Evolutionary conservation across 2,888 invertebrate species (phyloP), one percentile per base, ranked within the genome.

Genomic region (Acleris literana): DNA sequence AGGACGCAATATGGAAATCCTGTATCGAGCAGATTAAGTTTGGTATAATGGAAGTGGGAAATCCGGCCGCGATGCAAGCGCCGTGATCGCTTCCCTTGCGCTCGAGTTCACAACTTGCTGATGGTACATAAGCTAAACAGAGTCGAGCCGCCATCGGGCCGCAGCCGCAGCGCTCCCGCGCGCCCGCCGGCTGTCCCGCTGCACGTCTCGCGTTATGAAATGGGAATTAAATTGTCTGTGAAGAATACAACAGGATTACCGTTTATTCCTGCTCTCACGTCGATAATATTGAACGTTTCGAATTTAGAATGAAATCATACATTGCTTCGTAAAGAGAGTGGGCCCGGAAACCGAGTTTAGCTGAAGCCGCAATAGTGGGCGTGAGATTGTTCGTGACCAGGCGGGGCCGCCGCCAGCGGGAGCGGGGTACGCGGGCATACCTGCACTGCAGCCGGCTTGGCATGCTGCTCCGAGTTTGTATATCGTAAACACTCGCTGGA

Each of bases 181-280:
- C 65, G 58, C 69, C 69, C 69, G 72, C 73, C 65, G 65, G 72
- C 72, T 70, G 75, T 73, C 75, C 69, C 71, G 75, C 71, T 76
- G 76, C 80, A 81, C 81, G 78, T 77, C 74, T 77, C 76, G 77
- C 80, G 78, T 83, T 85, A 82, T 86, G 84, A 86, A 86, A 88
- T 85, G 78, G 80, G 84, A 86, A 84, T 87, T 87, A 86, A 87
- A 88, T 88, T 87, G 85, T 81, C 87, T 86, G 85, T 87, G 85
- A 86, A 86, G 82, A 85, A 83, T 83, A 84, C 81, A 82, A 79
- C 75, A 68, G 84, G 84, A 83, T 87, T 85, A 86, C 75, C 76
- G 70, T 77, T 76, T 73, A 81, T 76, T 75, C 75, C 74, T 55
- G 70, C 57, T 68, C 53, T 64, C 64, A 51, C 52, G 49, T 51